Base-by-base conservation (phyloP, 1,140 invertebrate species). In the Sitophilus oryzae region DNA sequence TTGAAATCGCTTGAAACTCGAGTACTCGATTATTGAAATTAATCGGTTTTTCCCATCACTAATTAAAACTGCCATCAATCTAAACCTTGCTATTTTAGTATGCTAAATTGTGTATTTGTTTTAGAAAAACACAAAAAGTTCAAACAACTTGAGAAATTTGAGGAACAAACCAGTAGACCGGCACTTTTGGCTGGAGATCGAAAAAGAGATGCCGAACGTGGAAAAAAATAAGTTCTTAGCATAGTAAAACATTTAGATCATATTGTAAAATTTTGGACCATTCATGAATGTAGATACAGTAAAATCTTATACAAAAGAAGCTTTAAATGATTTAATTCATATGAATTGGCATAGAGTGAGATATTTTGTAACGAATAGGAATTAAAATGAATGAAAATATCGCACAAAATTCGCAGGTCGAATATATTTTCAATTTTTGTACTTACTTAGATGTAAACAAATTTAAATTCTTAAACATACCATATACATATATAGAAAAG, bases 81-180 rank as follows among this genome's bases (percentile, higher is more conserved):
- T n/a, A n/a, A n/a, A n/a, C n/a, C n/a, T n/a, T n/a, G n/a, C n/a
- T n/a, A n/a, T n/a, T n/a, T n/a, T n/a, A n/a, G n/a, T n/a, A n/a
- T n/a, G n/a, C n/a, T n/a, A n/a, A n/a, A n/a, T n/a, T n/a, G n/a
- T n/a, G n/a, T n/a, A 1, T 47, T 47, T 42, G 37, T 65, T 60
- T 45, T 48, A 68, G 67, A 56, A 60, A 66, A 66, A 62, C 59
- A 68, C 47, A 59, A 59, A 40, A 66, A 65, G 59, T 52, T 66
- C 19, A 68, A 68, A 56, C 48, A 58, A 18, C 19, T 69, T 22
- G 63, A 67, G 58, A 48, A 47, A 9, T 51, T 62, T 9, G 60
- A 60, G 37, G 58, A 60, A 36, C 15, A 15, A n/a, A 45, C 54
- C 2, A 38, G 23, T 1, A 49, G 38, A 36, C 54, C 54, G 15